Base-by-base conservation (phyloP, 2,113 vertebrate genomes). In the Pseudorhombus dupliciocellatus region DNA sequence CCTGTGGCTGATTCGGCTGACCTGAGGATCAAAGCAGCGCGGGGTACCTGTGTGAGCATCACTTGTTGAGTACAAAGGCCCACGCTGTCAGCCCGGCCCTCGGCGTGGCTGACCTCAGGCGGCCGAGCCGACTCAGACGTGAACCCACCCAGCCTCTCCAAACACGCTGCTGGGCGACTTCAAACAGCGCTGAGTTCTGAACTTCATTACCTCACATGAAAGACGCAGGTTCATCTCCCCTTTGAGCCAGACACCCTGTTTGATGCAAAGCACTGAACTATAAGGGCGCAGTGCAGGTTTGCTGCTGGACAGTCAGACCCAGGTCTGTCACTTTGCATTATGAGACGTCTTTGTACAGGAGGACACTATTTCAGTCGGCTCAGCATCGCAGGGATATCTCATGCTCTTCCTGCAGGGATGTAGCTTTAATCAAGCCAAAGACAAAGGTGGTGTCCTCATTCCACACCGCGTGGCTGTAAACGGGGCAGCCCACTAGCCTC, bases 171-270 rank as follows among this genome's bases (percentile, higher is more conserved):
- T 84, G 84, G 84, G 75, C 30, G 26, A 88, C 84, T 88, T 91
- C 86, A 88, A 88, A 87, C 77, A 22, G 61, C 70, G 55, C 76
- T 73, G 40, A 26, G 63, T 62, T 51, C 80, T 78, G 70, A 79
- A 88, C 85, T 82, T 87, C 86, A 90, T 89, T 90, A 89, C 70
- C 81, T 81, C 79, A 90, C 82, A 88, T 90, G 86, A 90, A 90
- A 90, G 87, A 83, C 59, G 60, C 53, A 75, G 78, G 68, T 70
- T 73, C 21, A 46, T 77, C 70, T 77, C 72, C 77, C 51, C 66
- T 73, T 66, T 67, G 53, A 83, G 80, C 52, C 42, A 18, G 71
- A 78, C 58, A 7, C 65, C 52, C 68, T 53, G 57, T 92, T 87
- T 89, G 79, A 91, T 87, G 83, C 77, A 77, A 83, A 55, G 77